These are phyloP conservation scores for Melanostoma mellinum DNA, from an alignment of 2,888 invertebrate genomes.

Conservation along the genomic window DNA sequence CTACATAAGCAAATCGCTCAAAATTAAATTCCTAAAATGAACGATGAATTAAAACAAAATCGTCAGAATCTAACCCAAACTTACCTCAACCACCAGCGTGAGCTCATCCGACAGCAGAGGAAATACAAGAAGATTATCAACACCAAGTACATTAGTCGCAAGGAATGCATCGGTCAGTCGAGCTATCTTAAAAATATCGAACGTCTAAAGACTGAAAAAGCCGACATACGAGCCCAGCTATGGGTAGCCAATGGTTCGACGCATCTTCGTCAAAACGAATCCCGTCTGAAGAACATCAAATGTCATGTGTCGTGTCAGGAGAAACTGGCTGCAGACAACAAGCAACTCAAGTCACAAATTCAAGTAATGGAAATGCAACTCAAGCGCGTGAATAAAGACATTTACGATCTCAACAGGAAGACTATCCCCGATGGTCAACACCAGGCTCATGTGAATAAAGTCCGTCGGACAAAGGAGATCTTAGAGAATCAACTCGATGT, in stretches of 20 bases:
- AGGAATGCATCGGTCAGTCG: conserved; percentile 78
- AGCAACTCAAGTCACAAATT: conserved; percentile 77
- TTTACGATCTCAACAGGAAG: conserved; percentile 78
- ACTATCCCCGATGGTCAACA: conserved; percentile 80
- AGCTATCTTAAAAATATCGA: conserved; percentile 78
- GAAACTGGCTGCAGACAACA: conserved; percentile 77
- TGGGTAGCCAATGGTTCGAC: conserved; percentile 79
- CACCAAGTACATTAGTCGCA: conserved; percentile 77
- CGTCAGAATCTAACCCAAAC: conserved; percentile 74
- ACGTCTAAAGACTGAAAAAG: conserved; percentile 77
- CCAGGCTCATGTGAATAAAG: conserved; percentile 76
- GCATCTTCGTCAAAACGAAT: conserved; percentile 75
- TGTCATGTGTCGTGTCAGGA: conserved; percentile 80
- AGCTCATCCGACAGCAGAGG: conserved; percentile 79
- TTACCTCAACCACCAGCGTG: conserved; percentile 78
- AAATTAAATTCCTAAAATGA: conserved; percentile 27
- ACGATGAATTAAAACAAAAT: conserved; percentile 29
- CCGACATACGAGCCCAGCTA: conserved; percentile 78
- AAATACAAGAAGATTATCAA: conserved; percentile 79
- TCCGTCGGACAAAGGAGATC: conserved; percentile 77
- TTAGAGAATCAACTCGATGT: conserved; percentile 80
- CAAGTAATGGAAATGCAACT: conserved; percentile 78
- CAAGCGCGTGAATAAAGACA: conserved; percentile 78
- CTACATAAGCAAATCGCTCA: not conserved
- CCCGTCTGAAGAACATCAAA: conserved; percentile 76